Evolutionary conservation across 2,113 vertebrate species (phyloP).

Genomic region (Gasterosteus nipponicus): DNA sequence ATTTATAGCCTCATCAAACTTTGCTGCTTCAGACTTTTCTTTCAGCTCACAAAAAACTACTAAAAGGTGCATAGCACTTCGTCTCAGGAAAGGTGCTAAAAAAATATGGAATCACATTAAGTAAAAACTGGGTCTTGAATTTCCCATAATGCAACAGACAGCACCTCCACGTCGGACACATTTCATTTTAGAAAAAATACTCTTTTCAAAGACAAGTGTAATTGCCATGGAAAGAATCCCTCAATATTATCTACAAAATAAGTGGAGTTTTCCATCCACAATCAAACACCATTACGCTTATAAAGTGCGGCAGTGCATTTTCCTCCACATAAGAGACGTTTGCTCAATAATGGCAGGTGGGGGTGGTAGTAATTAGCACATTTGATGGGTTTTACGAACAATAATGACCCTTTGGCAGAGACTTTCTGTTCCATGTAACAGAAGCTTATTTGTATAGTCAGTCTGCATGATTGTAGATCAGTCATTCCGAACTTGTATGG

Average conservation of each 20-base stretch:
- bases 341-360: too few relatives aligned
- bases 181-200: neutral
- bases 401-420: neutral
- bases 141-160: neutral
- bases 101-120: neutral
- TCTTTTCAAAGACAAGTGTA: neutral
- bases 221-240: neutral
- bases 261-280: neutral
- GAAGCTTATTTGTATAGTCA: neutral
- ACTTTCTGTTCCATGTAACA: slow-evolving; percentile 1
- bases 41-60: neutral
- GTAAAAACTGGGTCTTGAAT: neutral
- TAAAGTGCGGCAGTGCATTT: neutral
- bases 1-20: neutral
- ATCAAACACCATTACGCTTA: neutral
- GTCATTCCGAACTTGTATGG: neutral
- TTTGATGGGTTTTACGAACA: neutral
- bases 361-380: neutral
- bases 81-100: neutral
- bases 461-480: neutral
- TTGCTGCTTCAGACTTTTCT: neutral
- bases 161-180: neutral
- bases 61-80: neutral
- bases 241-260: neutral
- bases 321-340: too few relatives aligned